phyloP scores from a whole-genome alignment of 2,113 vertebrate genomes.

The Sphaerodactylus townsendi region DNA sequence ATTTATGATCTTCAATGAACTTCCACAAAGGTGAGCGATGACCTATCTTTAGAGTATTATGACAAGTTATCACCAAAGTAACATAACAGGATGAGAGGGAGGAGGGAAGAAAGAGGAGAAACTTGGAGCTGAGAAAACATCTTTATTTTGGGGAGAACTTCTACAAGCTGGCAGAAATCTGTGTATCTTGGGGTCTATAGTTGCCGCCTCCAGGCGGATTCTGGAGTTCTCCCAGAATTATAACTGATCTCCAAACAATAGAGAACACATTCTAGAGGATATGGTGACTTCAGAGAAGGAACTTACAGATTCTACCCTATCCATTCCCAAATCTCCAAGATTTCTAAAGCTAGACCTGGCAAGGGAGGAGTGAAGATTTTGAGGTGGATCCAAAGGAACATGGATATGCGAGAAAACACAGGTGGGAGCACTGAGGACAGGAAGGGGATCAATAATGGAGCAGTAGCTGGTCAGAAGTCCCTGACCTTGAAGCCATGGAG shows the following conservation, averaged over 20 bases:
- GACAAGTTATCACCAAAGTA: conserved; percentile 9
- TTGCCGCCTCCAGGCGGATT: too few relatives aligned
- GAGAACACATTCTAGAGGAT: too few relatives aligned
- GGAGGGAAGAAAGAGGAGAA: neutral
- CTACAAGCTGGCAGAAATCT: neutral
- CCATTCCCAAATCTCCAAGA: too few relatives aligned
- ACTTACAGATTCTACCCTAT: too few relatives aligned
- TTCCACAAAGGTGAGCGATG: neutral
- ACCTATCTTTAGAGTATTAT: neutral
- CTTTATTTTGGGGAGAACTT: neutral
- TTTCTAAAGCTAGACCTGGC: too few relatives aligned
- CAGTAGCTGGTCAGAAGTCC: neutral
- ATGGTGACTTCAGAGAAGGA: too few relatives aligned
- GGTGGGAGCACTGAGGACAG: neutral
- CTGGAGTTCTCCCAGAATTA: too few relatives aligned
- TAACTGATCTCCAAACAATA: too few relatives aligned
- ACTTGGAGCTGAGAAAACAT: neutral
- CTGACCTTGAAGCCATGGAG: neutral
- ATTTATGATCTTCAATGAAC: neutral
- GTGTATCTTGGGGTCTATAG: neutral
- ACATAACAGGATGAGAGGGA: neutral
- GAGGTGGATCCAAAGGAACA: neutral
- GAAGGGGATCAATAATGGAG: neutral
- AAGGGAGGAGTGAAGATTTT: neutral
- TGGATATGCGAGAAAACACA: neutral